Conservation (phyloP, 2,113 vertebrate species). For the Acrocephalus arundinaceus region DNA sequence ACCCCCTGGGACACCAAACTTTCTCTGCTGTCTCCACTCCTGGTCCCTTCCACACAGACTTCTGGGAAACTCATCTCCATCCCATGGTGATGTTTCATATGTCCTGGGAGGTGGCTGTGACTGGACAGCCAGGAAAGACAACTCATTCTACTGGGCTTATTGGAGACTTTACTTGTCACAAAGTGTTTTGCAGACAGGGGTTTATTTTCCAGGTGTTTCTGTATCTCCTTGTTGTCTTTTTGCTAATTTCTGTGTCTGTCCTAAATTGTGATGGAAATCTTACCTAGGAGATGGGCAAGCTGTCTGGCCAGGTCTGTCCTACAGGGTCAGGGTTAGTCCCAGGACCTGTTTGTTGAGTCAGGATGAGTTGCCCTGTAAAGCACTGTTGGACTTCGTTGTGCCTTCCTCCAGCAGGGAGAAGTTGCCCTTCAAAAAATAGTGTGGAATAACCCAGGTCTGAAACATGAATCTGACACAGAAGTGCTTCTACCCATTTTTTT, state of each 20-base stretch:
- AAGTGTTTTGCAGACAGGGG: not conserved
- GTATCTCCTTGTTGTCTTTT: not conserved
- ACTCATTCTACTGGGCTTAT: not conserved
- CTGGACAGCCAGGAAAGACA: not conserved
- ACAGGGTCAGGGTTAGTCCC: not conserved
- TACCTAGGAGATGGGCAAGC: rapidly evolving
- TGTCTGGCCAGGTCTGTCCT: not conserved
- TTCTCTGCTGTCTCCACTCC: not conserved
- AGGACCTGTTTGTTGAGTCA: not conserved
- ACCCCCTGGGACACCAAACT: not conserved
- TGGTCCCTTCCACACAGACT: not conserved
- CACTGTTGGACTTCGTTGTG: not conserved
- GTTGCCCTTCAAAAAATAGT: not conserved
- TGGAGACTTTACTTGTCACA: not conserved
- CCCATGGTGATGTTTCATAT: not conserved
- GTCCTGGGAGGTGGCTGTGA: not conserved
- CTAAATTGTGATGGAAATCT: not conserved
- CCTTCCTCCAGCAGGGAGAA: not conserved
- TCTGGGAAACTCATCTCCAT: not conserved
- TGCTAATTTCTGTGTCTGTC: not conserved
- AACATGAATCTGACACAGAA: not conserved
- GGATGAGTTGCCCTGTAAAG: not conserved
- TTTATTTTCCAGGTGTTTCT: not conserved
- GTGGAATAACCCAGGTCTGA: not conserved
- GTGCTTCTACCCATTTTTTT: not conserved